phyloP scores from a whole-genome alignment of 2,888 invertebrate genomes.

The Aleiodes alternator region DNA sequence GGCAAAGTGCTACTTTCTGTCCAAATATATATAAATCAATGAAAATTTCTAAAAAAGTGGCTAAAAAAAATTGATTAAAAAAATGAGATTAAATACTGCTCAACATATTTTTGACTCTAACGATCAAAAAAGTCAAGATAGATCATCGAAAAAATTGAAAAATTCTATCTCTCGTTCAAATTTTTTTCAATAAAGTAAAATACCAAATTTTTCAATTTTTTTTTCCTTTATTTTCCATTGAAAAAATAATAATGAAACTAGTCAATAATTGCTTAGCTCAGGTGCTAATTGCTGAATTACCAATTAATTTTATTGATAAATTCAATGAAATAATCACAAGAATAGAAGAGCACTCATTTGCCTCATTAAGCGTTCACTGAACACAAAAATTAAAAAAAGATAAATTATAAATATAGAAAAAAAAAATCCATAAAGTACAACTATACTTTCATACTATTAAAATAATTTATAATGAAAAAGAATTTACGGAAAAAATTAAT shows the following conservation, averaged over 20 bases:
- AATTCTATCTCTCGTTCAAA: background rate
- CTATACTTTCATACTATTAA: constrained; percentile 68
- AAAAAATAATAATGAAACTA: constrained; percentile 27
- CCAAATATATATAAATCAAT: constrained; percentile 2
- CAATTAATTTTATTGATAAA: constrained; percentile 7
- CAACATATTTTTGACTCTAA: constrained; percentile 28
- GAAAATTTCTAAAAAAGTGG: background rate
- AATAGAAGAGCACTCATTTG: constrained; percentile 31
- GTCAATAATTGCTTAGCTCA: constrained; percentile 40
- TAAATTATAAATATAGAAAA: constrained; percentile 11
- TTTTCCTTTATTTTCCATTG: constrained; percentile 1
- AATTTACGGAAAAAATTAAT: constrained; percentile 1
- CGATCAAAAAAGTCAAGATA: background rate
- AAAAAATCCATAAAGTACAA: constrained; percentile 65
- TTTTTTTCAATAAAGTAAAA: constrained; percentile 26
- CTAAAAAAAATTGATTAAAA: background rate
- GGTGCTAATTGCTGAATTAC: constrained; percentile 18
- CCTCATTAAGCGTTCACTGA: constrained; percentile 30
- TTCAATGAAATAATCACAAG: constrained; percentile 3
- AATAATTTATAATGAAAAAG: constrained; percentile 39
- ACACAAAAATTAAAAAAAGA: background rate
- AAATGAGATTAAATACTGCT: constrained; percentile 15
- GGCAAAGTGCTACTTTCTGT: constrained; percentile 25
- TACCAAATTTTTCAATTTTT: background rate
- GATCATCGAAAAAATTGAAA: constrained; percentile 20